A percentile compares a stretch with the other conserved stretches of the same genome.
Evolutionary conservation across 2,888 invertebrate genomes (phyloP).

Genomic region (Anarsia innoxiella): DNA sequence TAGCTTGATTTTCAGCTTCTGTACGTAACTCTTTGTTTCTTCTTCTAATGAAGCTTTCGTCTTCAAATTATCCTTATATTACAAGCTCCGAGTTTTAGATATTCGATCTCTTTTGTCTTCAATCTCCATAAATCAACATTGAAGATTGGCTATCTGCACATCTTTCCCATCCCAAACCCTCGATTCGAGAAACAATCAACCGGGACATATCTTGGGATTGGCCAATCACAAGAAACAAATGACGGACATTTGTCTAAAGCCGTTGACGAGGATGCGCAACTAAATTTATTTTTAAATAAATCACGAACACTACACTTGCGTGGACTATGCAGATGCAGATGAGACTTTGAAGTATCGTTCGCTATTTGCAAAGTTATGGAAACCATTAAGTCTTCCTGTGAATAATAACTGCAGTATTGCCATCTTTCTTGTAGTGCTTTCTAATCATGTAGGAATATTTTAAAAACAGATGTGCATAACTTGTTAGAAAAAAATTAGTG

Average conservation of each 20-base stretch:
- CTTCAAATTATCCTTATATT: too few species aligned
- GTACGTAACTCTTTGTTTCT: too few species aligned
- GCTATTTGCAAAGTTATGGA: slow-evolving; percentile 7
- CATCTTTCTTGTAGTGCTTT: too few species aligned
- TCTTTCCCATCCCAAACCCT: slow-evolving; percentile 48
- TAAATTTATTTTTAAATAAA: slow-evolving; percentile 22
- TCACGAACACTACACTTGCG: slow-evolving; percentile 21
- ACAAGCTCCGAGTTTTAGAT: too few species aligned
- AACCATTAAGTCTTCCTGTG: too few species aligned
- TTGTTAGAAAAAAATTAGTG: too few species aligned
- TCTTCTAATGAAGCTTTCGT: too few species aligned
- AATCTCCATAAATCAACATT: slow-evolving; percentile 27
- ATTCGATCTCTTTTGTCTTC: too few species aligned
- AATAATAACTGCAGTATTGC: too few species aligned
- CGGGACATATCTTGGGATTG: slow-evolving; percentile 48
- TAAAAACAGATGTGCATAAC: too few species aligned
- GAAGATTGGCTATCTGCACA: slow-evolving; percentile 48
- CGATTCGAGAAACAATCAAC: slow-evolving; percentile 70
- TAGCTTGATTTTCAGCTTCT: too few species aligned
- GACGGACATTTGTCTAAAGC: slow-evolving; percentile 36
- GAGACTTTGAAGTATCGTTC: slow-evolving; percentile 7
- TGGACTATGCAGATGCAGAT: slow-evolving; percentile 8
- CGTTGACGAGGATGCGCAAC: slow-evolving; percentile 23
- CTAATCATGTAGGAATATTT: too few species aligned
- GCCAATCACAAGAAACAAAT: slow-evolving; percentile 69